These are phyloP conservation scores for Odontocerum albicorne DNA, from an alignment of 2,888 invertebrate species.

Conservation along the genomic window DNA sequence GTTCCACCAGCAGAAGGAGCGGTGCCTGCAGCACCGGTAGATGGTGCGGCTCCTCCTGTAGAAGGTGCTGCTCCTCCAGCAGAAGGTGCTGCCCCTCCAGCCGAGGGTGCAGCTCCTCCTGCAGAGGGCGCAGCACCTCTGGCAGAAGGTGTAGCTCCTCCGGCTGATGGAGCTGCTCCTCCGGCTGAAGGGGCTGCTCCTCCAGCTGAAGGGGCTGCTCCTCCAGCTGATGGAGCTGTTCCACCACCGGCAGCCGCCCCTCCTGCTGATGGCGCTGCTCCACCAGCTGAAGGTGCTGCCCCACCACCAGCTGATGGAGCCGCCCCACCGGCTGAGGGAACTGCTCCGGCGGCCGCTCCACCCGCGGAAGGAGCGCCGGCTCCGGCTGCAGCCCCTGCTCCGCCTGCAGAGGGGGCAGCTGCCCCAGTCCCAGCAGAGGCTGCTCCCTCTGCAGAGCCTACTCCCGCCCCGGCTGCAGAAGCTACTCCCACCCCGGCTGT, in stretches of 20 bases:
- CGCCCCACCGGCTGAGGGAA: conserved; percentile 31
- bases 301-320: conserved; percentile 37
- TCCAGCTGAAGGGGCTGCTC: conserved; percentile 38
- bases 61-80: conserved; percentile 41
- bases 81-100: conserved; percentile 38
- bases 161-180: conserved; percentile 42
- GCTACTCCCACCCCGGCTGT: conserved; percentile 38
- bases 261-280: conserved; percentile 37
- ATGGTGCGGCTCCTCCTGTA: conserved; percentile 38
- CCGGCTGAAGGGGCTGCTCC: conserved; percentile 40
- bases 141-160: conserved; percentile 41
- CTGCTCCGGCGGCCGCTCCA: conserved; percentile 37
- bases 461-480: conserved; percentile 37
- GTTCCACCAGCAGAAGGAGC: conserved; percentile 42
- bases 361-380: conserved; percentile 39
- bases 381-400: conserved; percentile 33
- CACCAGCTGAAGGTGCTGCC: conserved; percentile 38
- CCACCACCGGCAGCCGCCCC: conserved; percentile 42
- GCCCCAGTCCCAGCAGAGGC: conserved; percentile 37
- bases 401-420: conserved; percentile 18
- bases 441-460: conserved; percentile 36
- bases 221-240: conserved; percentile 42
- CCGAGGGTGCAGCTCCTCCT: conserved; percentile 40
- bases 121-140: conserved; percentile 40
- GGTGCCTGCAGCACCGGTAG: conserved; percentile 38